A percentile compares a stretch with the other conserved stretches of the same genome.
These are phyloP conservation scores for Bubo scandiacus DNA, from an alignment of 2,113 vertebrate genomes.

Conservation along the genomic window DNA sequence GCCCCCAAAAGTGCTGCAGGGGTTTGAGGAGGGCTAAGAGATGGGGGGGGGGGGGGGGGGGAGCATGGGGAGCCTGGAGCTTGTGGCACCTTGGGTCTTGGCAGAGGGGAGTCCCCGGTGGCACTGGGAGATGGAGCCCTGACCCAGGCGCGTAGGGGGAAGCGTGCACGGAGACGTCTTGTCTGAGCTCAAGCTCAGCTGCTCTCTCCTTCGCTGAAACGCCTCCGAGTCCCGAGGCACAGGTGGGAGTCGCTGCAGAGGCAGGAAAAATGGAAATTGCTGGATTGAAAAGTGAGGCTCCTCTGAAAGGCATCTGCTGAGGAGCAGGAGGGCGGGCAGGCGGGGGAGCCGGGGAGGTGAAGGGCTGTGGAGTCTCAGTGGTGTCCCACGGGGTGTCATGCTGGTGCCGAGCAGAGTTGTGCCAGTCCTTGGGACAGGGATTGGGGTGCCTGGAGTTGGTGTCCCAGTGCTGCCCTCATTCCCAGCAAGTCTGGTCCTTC, in stretches of 20 bases:
- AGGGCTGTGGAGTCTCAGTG: not conserved
- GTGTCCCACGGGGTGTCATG: fast-evolving
- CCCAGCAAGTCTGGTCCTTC: not conserved
- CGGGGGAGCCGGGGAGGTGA: not conserved
- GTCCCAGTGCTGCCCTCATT: not conserved
- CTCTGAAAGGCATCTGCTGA: not conserved
- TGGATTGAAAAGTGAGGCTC: not conserved
- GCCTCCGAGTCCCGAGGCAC: not conserved
- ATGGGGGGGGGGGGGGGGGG: not conserved
- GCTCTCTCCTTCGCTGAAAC: not conserved
- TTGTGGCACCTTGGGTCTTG: fast-evolving
- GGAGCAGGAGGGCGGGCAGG: not conserved
- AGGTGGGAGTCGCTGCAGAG: not conserved
- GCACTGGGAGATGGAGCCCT: not conserved
- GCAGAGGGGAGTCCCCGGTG: fast-evolving
- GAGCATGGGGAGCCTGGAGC: not conserved
- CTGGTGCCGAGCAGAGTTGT: not conserved
- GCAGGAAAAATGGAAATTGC: not conserved
- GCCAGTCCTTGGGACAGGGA: not conserved
- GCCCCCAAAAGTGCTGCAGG: not conserved
- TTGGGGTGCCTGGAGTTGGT: not conserved
- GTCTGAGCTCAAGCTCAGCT: not conserved
- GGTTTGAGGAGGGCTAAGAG: not conserved
- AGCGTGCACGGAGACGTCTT: fast-evolving
- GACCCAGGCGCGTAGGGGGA: fast-evolving